A percentile compares a stretch with the other conserved stretches of the same genome.
These are phyloP conservation scores for Uropsilus gracilis DNA, from an alignment of 2,113 vertebrate genomes.

Conservation along the genomic window DNA sequence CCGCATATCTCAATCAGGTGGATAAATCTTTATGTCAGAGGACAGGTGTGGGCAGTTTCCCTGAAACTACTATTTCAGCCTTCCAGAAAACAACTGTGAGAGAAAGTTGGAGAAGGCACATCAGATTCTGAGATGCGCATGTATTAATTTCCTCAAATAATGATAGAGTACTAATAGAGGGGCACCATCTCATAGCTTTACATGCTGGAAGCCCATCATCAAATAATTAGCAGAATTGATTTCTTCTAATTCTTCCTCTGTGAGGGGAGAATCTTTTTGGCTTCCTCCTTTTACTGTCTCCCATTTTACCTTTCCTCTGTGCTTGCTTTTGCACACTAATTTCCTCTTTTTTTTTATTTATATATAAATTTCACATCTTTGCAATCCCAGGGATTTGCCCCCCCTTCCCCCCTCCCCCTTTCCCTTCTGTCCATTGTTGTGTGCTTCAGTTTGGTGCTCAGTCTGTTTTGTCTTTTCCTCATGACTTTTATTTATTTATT, in stretches of 20 bases:
- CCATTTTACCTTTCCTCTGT: background rate
- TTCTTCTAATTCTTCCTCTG: background rate
- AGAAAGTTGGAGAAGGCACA: background rate
- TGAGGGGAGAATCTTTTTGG: background rate
- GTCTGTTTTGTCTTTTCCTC: no score
- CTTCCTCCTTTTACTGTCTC: background rate
- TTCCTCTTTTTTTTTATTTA: background rate
- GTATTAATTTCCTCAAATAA: background rate
- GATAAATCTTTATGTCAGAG: background rate
- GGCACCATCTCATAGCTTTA: background rate
- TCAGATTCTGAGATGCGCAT: background rate
- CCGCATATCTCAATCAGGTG: background rate
- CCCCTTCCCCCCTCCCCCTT: no score
- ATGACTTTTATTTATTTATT: no score
- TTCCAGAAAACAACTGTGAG: background rate
- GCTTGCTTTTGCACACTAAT: background rate
- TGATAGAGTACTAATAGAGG: background rate
- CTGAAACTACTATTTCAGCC: background rate
- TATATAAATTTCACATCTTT: no score
- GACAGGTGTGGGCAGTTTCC: background rate
- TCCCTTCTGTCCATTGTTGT: no score
- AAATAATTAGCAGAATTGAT: background rate
- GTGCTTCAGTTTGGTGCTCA: no score
- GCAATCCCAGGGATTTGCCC: no score
- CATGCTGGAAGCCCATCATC: background rate